Base-by-base conservation (phyloP, 2,797 vertebrate genomes). In the Sphenopsis melanotis region DNA sequence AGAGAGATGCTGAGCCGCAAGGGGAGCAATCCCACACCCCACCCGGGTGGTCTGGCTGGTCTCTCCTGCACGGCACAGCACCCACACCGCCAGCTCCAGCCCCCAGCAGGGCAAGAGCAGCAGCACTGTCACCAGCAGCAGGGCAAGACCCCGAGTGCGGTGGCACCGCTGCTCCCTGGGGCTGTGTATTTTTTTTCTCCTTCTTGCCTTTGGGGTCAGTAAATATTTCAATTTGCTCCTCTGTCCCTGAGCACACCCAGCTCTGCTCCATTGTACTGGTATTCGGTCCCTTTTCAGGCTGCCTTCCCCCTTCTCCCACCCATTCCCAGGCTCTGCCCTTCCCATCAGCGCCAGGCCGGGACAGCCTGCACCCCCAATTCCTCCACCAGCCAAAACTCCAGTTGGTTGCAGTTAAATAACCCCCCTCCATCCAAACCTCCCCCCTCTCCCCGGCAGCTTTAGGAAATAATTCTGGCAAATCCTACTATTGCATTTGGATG, bases 381-480 rank as follows among this genome's bases (percentile, higher is more conserved):
- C 69, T 95, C 69, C 23, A 26, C 64, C 90, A 90, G 84, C 89
- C 81, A 82, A 89, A 95, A 93, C 95, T 92, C 75, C 94, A 95
- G 86, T 94, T 81, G 88, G 77, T 83, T 90, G 90, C 94, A 95
- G 92, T 94, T 94, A 93, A 91, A 94, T 89, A 87, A 30, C 52
- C 86, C 79, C 75, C 50, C 32, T 12, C 50, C 68, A 69, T 57
- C 56, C 86, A 77, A 94, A 64, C 81, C 74, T 61, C 42, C 72
- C 75, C 81, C 88, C 60, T 47, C 65, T 81, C 94, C 88, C 83
- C 90, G 1, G 66, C 94, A 94, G 96, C 95, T 95, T 96, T 93
- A 89, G 96, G 95, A 96, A 96, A 96, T 96, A 96, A 94, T 96
- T 96, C 96, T 96, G 96, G 95, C 96, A 96, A 95, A 96, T 95